A percentile compares a stretch with the other conserved stretches of the same genome.
Evolutionary conservation across 2,113 vertebrate species (phyloP).

Genomic region (Poecile atricapillus): DNA sequence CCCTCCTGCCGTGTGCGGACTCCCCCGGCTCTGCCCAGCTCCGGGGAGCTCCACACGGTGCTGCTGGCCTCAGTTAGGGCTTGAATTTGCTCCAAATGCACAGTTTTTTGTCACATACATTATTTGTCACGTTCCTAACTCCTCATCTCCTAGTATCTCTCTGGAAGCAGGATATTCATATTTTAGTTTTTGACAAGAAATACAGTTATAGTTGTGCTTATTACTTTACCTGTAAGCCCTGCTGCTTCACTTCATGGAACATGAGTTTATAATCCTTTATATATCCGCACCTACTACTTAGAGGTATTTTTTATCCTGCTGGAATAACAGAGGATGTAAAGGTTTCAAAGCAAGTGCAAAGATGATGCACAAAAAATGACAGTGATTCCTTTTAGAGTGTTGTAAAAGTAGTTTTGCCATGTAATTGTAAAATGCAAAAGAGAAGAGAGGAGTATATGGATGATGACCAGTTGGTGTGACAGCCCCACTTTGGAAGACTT

Average conservation of each 20-base stretch:
- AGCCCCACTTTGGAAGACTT: not conserved
- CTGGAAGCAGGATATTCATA: not conserved
- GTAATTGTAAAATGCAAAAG: not conserved
- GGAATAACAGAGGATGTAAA: not conserved
- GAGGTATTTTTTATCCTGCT: not conserved
- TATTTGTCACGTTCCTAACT: not conserved
- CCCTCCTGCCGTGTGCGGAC: not conserved
- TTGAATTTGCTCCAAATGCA: no score
- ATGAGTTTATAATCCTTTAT: not conserved
- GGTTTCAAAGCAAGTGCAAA: not conserved
- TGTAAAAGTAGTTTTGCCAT: not conserved
- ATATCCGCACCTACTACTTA: not conserved
- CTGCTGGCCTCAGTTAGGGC: not conserved
- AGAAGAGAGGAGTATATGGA: not conserved
- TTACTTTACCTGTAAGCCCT: not conserved
- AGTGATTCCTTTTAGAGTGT: not conserved
- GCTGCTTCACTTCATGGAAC: not conserved
- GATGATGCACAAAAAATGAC: not conserved
- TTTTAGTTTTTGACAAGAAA: not conserved
- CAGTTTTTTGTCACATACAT: rapidly evolving
- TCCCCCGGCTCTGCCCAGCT: not conserved
- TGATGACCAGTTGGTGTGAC: not conserved
- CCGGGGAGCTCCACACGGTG: rapidly evolving
- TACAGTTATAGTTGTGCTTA: not conserved
- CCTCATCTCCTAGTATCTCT: not conserved